A percentile compares a stretch with the other conserved stretches of the same genome.
These are phyloP conservation scores for Heteractis magnifica DNA, from an alignment of 92 coral and sea anemone species.

Conservation along the genomic window DNA sequence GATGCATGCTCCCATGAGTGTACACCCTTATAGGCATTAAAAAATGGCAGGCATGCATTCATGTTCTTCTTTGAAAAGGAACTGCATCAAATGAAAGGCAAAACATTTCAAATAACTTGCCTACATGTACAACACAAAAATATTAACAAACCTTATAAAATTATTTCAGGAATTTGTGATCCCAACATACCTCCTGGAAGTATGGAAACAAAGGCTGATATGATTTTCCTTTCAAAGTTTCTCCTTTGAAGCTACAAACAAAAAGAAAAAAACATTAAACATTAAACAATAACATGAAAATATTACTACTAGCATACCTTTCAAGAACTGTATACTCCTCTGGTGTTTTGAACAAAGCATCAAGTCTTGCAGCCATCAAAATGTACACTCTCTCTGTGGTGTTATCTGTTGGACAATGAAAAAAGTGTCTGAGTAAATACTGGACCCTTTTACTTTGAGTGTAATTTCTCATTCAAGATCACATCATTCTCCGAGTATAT, in stretches of 20 bases:
- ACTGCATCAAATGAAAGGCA: no score
- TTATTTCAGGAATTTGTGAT: neutral
- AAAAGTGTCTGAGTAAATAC: neutral
- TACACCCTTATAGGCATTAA: no score
- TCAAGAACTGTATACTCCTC: slow-evolving; percentile 88
- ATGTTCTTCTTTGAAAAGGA: no score
- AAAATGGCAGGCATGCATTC: no score
- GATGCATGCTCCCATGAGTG: no score
- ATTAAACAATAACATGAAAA: neutral
- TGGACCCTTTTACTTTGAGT: no score
- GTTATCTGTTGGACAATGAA: slow-evolving; percentile 57
- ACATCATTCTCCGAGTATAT: no score
- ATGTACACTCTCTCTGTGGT: slow-evolving; percentile 68
- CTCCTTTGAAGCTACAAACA: slow-evolving; percentile 76
- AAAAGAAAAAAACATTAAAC: neutral
- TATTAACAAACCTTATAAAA: no score
- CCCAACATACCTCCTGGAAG: slow-evolving; percentile 72
- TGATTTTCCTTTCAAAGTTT: slow-evolving; percentile 72
- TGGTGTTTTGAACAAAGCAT: slow-evolving; percentile 83
- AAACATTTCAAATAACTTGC: no score
- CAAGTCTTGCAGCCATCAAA: slow-evolving; percentile 91
- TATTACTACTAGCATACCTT: slow-evolving; percentile 47
- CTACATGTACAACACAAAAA: no score
- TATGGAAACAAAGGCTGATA: slow-evolving; percentile 89
- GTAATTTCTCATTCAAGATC: no score